phyloP scores from a whole-genome alignment of 2,113 vertebrate species.

The Dipodomys merriami region DNA sequence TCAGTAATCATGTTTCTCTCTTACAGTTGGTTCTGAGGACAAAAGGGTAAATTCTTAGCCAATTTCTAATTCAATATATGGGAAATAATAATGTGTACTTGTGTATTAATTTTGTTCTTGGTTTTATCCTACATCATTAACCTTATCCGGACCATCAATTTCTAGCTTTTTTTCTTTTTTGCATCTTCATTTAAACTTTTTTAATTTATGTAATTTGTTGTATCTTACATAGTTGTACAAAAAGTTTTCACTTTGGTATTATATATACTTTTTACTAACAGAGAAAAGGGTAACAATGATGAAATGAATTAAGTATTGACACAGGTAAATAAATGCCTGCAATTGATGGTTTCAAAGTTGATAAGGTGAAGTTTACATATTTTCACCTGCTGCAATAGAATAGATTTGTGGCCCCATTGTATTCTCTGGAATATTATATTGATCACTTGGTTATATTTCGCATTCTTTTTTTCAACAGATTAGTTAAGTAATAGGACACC shows the following conservation, averaged over 20 bases:
- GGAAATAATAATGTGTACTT: background rate
- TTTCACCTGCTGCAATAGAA: background rate
- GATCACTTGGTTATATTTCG: background rate
- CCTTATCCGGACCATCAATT: background rate
- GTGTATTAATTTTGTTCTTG: slow-evolving; percentile 11
- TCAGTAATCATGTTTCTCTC: background rate
- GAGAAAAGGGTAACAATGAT: background rate
- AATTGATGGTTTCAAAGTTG: background rate
- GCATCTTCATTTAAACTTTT: background rate
- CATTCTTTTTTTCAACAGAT: background rate
- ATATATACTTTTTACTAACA: background rate
- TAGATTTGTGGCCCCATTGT: background rate
- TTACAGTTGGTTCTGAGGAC: background rate
- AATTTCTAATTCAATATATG: background rate
- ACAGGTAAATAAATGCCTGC: background rate
- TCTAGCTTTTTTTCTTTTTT: background rate
- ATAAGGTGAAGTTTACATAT: slow-evolving; percentile 27
- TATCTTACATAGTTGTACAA: no score
- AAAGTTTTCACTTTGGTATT: no score
- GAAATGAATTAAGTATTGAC: background rate
- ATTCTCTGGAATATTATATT: background rate
- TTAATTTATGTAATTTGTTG: no score
- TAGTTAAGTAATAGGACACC: no score
- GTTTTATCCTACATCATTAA: background rate
- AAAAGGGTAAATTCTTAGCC: background rate